A percentile compares a stretch with the other conserved stretches of the same genome.
Evolutionary conservation across 2,888 invertebrate genomes (phyloP).

Genomic region (Argyra leucocephala): DNA sequence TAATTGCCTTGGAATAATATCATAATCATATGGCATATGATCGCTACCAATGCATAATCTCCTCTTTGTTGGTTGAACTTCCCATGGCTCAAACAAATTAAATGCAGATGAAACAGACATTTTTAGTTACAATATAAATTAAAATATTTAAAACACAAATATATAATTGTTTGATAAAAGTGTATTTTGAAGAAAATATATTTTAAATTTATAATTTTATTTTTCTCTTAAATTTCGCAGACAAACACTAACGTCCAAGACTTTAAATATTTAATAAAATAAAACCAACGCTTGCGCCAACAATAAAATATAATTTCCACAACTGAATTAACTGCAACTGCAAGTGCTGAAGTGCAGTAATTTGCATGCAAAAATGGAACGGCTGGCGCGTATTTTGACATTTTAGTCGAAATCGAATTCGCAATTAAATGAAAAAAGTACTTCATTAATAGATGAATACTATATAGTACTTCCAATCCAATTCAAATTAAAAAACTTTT

Average conservation of each 20-base stretch:
- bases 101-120: neutral
- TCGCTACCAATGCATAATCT: neutral
- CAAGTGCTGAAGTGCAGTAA: neutral
- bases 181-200: too few relatives aligned
- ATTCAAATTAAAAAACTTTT: too few relatives aligned
- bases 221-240: neutral
- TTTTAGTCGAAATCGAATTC: neutral
- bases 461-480: too few relatives aligned
- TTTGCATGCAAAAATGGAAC: neutral
- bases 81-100: neutral
- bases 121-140: neutral
- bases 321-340: neutral
- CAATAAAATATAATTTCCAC: neutral
- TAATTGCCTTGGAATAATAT: neutral
- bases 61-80: neutral
- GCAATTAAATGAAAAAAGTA: too few relatives aligned
- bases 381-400: neutral
- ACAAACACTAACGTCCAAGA: slow-evolving; percentile 3
- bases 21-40: neutral
- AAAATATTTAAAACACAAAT: too few relatives aligned
- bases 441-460: too few relatives aligned
- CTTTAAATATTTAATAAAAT: neutral
- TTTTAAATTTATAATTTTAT: too few relatives aligned
- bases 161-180: too few relatives aligned
- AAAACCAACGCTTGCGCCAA: neutral